Evolutionary conservation across 2,888 invertebrate genomes (phyloP).

Genomic region (Empis livida): DNA sequence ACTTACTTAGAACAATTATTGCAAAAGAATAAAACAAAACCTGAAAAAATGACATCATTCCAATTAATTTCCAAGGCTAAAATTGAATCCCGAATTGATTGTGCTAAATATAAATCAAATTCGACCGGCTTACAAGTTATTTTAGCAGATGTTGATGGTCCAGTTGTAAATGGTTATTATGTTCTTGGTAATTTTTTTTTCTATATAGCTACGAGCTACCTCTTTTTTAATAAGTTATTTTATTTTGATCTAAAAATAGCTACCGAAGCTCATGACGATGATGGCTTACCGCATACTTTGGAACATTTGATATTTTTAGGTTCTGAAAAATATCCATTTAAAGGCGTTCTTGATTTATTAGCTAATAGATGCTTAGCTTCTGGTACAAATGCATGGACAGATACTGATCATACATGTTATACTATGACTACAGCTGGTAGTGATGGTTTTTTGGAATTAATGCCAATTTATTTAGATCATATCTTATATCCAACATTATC

Average conservation of each 20-base stretch:
- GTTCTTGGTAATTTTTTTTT: conserved; percentile 60
- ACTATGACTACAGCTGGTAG: conserved; percentile 78
- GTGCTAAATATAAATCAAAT: conserved; percentile 65
- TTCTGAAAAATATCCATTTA: conserved; percentile 78
- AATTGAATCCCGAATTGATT: conserved; percentile 59
- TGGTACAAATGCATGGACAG: conserved; percentile 87
- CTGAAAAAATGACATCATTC: conserved; percentile 5
- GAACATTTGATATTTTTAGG: conserved; percentile 88
- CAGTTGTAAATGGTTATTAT: conserved; percentile 80
- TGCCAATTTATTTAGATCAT: conserved; percentile 86
- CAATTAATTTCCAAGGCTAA: conserved; percentile 36
- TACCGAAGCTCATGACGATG: conserved; percentile 83
- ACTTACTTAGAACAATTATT: too few relatives aligned
- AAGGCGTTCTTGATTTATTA: conserved; percentile 75
- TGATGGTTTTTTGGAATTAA: conserved; percentile 74
- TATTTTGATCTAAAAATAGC: conserved; percentile 40
- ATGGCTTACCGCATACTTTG: conserved; percentile 84
- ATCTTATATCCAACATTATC: conserved; percentile 72
- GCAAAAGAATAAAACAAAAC: too few relatives aligned
- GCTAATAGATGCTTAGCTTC: conserved; percentile 83
- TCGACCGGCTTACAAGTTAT: conserved; percentile 70
- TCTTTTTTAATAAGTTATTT: too few relatives aligned
- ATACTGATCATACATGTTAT: conserved; percentile 77
- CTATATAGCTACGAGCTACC: too few relatives aligned
- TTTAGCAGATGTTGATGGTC: conserved; percentile 77